These are phyloP conservation scores for Hypanus sabinus DNA, from an alignment of 2,113 vertebrate genomes.

Conservation along the genomic window DNA sequence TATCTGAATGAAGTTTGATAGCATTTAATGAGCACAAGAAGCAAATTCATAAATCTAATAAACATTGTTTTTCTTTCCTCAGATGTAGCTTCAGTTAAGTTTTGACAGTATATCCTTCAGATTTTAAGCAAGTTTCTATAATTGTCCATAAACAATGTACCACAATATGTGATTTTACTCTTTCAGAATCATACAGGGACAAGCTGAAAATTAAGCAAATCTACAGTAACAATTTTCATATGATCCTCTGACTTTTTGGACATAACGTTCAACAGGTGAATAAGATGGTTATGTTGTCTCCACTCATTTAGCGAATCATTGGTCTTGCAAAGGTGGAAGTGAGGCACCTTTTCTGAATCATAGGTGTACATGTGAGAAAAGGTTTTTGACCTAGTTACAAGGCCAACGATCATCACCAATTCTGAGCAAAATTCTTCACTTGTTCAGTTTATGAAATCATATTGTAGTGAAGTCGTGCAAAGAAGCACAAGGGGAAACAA, in stretches of 20 bases:
- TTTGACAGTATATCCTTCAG: too few relatives aligned
- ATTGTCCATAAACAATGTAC: neutral
- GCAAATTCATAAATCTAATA: neutral
- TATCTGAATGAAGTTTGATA: neutral
- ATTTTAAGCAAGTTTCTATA: neutral
- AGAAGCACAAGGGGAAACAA: neutral
- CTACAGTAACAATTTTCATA: neutral
- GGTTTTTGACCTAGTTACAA: neutral
- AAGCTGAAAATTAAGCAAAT: neutral
- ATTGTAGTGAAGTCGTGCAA: neutral
- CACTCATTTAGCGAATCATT: neutral
- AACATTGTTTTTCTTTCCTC: neutral
- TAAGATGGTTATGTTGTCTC: neutral
- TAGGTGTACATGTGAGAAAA: too few relatives aligned
- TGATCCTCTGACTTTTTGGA: neutral
- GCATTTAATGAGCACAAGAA: neutral
- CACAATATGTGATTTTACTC: neutral
- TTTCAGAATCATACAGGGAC: neutral
- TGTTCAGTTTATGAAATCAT: neutral
- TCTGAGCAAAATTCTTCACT: neutral
- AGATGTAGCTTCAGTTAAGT: neutral
- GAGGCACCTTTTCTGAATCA: neutral
- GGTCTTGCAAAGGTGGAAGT: neutral
- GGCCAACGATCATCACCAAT: neutral
- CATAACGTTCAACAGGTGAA: neutral